Evolutionary conservation across 2,797 vertebrate species (phyloP).

Genomic region (Bradypodion ventrale): DNA sequence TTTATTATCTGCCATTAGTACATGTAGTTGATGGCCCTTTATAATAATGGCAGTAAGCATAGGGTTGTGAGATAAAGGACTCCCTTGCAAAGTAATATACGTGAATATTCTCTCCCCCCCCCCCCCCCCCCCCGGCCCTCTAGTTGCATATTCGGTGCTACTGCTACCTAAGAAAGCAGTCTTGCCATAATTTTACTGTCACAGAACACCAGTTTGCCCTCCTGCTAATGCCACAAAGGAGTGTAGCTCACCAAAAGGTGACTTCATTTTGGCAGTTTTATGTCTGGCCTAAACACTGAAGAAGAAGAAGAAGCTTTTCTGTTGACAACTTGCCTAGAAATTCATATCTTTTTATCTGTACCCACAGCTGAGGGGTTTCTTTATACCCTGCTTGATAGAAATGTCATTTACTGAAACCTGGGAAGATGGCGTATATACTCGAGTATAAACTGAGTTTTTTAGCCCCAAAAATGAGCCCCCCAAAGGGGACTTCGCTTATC

Average conservation of each 20-base stretch:
- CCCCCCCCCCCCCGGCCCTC: too few relatives aligned
- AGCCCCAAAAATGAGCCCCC: too few relatives aligned
- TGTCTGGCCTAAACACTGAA: too few relatives aligned
- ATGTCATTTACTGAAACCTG: conserved; percentile 40
- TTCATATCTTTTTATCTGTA: conserved; percentile 36
- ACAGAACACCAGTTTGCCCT: too few relatives aligned
- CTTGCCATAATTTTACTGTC: too few relatives aligned
- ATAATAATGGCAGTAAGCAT: neutral
- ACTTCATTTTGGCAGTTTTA: too few relatives aligned
- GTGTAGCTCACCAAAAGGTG: neutral
- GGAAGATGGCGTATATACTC: too few relatives aligned
- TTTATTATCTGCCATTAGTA: neutral
- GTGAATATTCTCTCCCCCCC: neutral
- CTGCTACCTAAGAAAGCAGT: neutral
- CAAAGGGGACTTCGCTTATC: too few relatives aligned
- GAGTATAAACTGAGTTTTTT: too few relatives aligned
- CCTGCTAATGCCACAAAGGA: neutral
- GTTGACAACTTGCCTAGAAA: conserved; percentile 37
- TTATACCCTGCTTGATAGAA: conserved; percentile 7
- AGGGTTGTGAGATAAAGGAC: neutral
- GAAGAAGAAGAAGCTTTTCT: too few relatives aligned
- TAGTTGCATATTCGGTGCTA: too few relatives aligned
- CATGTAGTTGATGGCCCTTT: neutral
- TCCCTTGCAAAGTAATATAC: neutral
- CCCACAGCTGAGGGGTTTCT: conserved; percentile 36